Evolutionary conservation across 2,113 vertebrate genomes (phyloP), one percentile per base, ranked within the genome.

Genomic region (Haemorhous mexicanus): DNA sequence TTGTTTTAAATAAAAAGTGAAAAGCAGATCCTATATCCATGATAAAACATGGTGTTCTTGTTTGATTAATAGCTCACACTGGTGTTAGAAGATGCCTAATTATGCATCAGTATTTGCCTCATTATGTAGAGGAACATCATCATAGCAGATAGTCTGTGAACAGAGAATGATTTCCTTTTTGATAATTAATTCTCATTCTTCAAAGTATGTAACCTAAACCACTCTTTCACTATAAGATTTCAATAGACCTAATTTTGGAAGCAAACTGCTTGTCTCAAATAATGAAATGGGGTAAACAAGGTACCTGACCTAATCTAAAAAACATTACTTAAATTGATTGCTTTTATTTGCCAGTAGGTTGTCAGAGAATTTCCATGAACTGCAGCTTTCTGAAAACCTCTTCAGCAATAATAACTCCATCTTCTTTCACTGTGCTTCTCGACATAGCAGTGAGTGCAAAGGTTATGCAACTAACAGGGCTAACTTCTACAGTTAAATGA

Each of bases 41-140:
- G 87, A 78, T 95, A 88, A 91, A 64, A 2, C 22, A 76, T 49
- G 52, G 76, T 95, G 91, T 78, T 94, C 95, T 66, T 95, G 53
- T 97, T 97, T 98, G 97, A 97, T 97, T 95, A 97, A 96, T 84
- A 41, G 84, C 62, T 91, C 73, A 27, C 49, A 50, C 68, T 95
- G 94, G 92, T 95, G 85, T 94, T 93, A 96, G 94, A 84, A 96
- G 91, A 96, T 96, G 81, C 86, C 93, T 97, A 97, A 98, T 98
- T 98, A 97, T 95, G 91, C 93, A 94, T 90, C 69, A 53, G 4
- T 80, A 64, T 97, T 97, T 97, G 87, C 76, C 89, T 97, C 95
- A 89, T 97, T 97, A 96, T 95, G 73, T 84, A 81, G 72, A 78
- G 89, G 95, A 97, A 94, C 53, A 87, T 92, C 47, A 88, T 95